phyloP scores from a whole-genome alignment of 1,140 invertebrate genomes.

The Akabosia matsudoensis region DNA sequence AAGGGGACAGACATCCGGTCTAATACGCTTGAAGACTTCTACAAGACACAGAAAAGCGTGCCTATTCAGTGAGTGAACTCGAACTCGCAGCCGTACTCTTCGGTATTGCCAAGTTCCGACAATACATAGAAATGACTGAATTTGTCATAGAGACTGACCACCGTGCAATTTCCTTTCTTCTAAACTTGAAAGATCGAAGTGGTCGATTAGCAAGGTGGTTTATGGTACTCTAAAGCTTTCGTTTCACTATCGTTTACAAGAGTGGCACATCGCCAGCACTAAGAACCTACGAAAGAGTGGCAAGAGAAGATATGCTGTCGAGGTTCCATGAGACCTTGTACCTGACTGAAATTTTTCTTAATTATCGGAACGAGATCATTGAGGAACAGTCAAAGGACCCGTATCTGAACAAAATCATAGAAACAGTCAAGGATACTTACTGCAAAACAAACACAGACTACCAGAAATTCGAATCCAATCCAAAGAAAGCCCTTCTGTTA shows the following conservation, averaged over 20 bases:
- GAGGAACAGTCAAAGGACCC: background rate
- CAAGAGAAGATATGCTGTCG: background rate
- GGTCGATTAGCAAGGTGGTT: constrained; percentile 55
- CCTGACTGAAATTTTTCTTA: background rate
- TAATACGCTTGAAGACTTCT: too few species aligned
- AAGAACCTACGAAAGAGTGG: too few species aligned
- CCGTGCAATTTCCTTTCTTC: constrained; percentile 53
- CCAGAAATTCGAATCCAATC: background rate
- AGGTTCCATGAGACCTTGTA: background rate
- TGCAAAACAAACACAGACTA: background rate
- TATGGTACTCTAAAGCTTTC: constrained; percentile 55
- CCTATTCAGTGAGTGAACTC: too few species aligned
- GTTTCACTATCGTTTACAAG: constrained; percentile 50
- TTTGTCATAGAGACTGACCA: constrained; percentile 58
- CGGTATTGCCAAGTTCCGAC: constrained; percentile 53
- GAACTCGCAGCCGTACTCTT: constrained; percentile 57
- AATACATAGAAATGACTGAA: constrained; percentile 55
- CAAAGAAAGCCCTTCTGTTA: background rate
- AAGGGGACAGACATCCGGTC: too few species aligned
- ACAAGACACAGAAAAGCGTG: too few species aligned
- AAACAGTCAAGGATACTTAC: background rate
- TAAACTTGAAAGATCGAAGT: constrained; percentile 51
- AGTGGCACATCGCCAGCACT: background rate
- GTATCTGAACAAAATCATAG: background rate
- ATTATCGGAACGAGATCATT: background rate